phyloP scores from a whole-genome alignment of 2,888 invertebrate species.

The Dendrolimus pini region DNA sequence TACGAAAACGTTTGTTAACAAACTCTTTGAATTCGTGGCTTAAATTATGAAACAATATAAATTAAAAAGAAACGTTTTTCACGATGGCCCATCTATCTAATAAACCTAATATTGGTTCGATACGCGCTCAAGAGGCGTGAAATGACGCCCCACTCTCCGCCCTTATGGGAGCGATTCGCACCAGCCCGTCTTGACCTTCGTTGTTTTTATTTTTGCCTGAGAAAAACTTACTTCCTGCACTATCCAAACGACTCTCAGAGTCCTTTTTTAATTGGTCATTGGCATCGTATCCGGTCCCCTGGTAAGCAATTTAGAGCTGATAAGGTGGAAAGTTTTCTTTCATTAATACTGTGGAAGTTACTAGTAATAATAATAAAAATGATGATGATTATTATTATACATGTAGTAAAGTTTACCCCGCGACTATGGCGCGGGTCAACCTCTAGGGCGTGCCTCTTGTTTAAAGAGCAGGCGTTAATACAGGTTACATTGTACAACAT shows the following conservation, averaged over 20 bases:
- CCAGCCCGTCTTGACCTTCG: conserved; percentile 41
- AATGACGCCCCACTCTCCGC: conserved; percentile 51
- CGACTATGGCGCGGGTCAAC: too few relatives aligned
- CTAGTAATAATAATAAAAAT: too few relatives aligned
- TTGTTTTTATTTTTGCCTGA: conserved; percentile 31
- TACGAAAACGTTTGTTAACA: too few relatives aligned
- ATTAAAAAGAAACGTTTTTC: conserved; percentile 54
- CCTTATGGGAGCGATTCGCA: conserved; percentile 25
- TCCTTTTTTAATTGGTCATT: conserved; percentile 20
- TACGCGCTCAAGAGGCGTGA: conserved; percentile 71
- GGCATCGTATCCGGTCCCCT: conserved; percentile 15
- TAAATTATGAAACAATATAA: conserved; percentile 29
- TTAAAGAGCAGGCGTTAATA: too few relatives aligned
- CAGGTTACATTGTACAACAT: too few relatives aligned
- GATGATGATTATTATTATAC: too few relatives aligned
- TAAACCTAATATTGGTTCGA: conserved; percentile 74
- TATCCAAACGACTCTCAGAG: conserved; percentile 8
- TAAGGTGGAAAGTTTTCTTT: conserved; percentile 36
- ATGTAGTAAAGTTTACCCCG: too few relatives aligned
- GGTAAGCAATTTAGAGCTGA: conserved; percentile 35
- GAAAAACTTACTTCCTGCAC: conserved; percentile 6
- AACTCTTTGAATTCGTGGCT: neutral
- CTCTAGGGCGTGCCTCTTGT: too few relatives aligned
- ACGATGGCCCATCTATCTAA: conserved; percentile 64
- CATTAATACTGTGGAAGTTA: neutral